Evolutionary conservation across 2,888 invertebrate species (phyloP).

Genomic region (Hartigia nigra): DNA sequence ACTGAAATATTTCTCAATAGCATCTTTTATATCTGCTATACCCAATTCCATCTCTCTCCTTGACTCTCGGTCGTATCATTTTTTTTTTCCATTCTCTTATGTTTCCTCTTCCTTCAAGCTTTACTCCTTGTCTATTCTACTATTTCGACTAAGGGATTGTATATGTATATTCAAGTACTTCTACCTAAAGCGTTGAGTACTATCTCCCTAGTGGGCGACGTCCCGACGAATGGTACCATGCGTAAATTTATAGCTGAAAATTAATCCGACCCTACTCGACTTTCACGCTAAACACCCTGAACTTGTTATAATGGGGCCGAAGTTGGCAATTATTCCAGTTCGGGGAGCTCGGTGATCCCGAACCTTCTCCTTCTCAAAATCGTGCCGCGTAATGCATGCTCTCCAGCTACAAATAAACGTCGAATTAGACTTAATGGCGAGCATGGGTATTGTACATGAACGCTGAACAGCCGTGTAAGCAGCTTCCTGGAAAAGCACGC

Average conservation of each 20-base stretch:
- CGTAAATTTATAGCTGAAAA: slow-evolving; percentile 12
- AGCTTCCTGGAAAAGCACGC: slow-evolving; percentile 38
- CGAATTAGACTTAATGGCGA: slow-evolving; percentile 46
- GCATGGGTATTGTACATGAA: slow-evolving; percentile 41
- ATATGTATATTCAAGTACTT: not conserved
- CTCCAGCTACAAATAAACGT: slow-evolving; percentile 38
- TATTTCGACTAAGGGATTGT: not conserved
- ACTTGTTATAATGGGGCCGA: slow-evolving; percentile 11
- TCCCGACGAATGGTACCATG: slow-evolving; percentile 3
- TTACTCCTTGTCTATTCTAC: not conserved
- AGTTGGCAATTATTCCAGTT: slow-evolving; percentile 33
- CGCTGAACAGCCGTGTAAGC: slow-evolving; percentile 46
- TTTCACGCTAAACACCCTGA: slow-evolving; percentile 7
- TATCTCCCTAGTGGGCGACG: not conserved
- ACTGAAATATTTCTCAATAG: not conserved
- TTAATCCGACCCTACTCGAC: slow-evolving; percentile 4
- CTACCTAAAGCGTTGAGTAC: not conserved
- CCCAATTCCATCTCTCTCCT: not conserved
- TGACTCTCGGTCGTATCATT: not conserved
- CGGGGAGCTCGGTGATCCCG: slow-evolving; percentile 24
- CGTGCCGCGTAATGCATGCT: not conserved
- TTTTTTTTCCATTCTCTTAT: not conserved
- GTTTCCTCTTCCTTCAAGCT: not conserved
- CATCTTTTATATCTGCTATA: not conserved
- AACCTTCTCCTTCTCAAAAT: not conserved